Percentiles rank a stretch among this genome's conserved stretches.
phyloP scores from a whole-genome alignment of 2,113 vertebrate species.

The human region GRCh38 chr1:16322501-16323000 shows the following conservation, averaged over 20 bases:
- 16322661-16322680: not conserved
- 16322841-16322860: not conserved
- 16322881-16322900: not conserved
- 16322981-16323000: not conserved
- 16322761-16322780: not conserved
- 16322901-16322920: not conserved
- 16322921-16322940: not conserved
- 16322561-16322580: no score
- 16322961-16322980: not conserved
- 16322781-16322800: not conserved
- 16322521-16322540: no score
- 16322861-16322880: not conserved
- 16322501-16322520: no score
- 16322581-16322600: no score
- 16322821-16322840: not conserved
- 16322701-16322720: not conserved
- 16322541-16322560: no score
- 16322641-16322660: not conserved
- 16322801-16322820: not conserved
- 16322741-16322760: not conserved
- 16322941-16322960: not conserved
- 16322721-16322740: not conserved
- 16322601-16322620: not conserved
- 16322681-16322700: not conserved
- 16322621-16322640: not conserved